Evolutionary conservation across 2,888 invertebrate genomes (phyloP).

Genomic region (Drepanosiphum platanoidis): DNA sequence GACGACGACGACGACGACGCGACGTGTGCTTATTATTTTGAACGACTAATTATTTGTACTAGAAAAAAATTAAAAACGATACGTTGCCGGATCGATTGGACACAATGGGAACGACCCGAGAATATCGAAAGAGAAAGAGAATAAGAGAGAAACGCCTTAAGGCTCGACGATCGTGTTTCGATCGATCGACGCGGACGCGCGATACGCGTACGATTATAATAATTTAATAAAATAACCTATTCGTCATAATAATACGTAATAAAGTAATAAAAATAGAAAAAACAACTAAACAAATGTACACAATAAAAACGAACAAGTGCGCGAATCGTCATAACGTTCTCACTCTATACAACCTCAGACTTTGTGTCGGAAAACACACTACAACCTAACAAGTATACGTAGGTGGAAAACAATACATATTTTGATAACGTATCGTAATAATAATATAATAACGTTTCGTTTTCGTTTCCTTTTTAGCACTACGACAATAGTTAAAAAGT

Average conservation of each 20-base stretch:
- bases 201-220: too few relatives aligned
- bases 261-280: slow-evolving; percentile 2
- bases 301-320: neutral
- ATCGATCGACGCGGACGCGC: too few relatives aligned
- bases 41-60: too few relatives aligned
- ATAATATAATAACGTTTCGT: neutral
- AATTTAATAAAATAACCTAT: too few relatives aligned
- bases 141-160: neutral
- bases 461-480: too few relatives aligned
- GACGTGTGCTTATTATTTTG: too few relatives aligned
- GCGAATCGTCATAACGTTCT: neutral
- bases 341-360: slow-evolving; percentile 9
- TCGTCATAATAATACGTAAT: neutral
- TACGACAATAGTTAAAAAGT: too few relatives aligned
- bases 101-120: too few relatives aligned
- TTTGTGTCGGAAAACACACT: neutral
- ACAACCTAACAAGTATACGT: neutral
- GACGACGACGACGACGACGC: too few relatives aligned
- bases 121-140: neutral
- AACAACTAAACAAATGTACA: neutral
- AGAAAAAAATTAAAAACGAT: too few relatives aligned
- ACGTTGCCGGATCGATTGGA: too few relatives aligned
- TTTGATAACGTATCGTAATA: neutral
- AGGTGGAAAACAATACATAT: neutral
- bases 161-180: neutral